A percentile compares a stretch with the other conserved stretches of the same genome.
Conservation (phyloP, 2,797 vertebrate genomes). For the Girardinus metallicus region DNA sequence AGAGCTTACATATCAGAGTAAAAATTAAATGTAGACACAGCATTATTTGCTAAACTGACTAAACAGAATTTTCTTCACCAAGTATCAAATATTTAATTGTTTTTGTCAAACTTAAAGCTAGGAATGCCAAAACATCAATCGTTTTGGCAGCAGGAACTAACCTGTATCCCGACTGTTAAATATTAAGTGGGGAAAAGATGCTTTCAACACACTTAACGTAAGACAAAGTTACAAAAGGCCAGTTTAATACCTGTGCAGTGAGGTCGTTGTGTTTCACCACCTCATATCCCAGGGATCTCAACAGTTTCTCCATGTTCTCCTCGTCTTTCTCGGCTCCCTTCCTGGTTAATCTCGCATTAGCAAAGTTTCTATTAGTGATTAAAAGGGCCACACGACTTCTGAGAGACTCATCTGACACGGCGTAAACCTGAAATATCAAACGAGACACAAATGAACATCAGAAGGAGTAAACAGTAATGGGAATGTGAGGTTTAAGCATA, state of each 20-base stretch:
- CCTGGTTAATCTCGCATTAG: fast-evolving
- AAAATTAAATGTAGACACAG: neutral
- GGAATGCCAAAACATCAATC: neutral
- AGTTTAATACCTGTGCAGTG: constrained; percentile 73
- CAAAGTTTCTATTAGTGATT: constrained; percentile 85
- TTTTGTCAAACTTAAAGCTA: neutral
- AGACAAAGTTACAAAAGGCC: too few relatives aligned
- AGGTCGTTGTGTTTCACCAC: constrained; percentile 76
- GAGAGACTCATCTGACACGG: neutral
- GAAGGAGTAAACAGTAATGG: too few relatives aligned
- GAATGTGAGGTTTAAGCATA: too few relatives aligned
- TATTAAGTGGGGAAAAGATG: neutral
- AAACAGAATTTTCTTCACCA: neutral
- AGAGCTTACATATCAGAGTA: neutral
- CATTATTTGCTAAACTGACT: neutral
- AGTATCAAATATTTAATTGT: neutral
- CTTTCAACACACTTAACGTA: too few relatives aligned
- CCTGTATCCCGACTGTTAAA: neutral
- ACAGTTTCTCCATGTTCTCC: constrained; percentile 73
- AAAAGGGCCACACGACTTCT: constrained; percentile 83
- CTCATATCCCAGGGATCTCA: constrained; percentile 75
- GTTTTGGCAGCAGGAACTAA: neutral
- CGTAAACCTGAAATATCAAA: constrained; percentile 79
- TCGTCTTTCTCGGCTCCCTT: constrained; percentile 81
- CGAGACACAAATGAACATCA: neutral